Conservation (phyloP, 2,113 vertebrate genomes). For the Ailuropoda melanoleuca region DNA sequence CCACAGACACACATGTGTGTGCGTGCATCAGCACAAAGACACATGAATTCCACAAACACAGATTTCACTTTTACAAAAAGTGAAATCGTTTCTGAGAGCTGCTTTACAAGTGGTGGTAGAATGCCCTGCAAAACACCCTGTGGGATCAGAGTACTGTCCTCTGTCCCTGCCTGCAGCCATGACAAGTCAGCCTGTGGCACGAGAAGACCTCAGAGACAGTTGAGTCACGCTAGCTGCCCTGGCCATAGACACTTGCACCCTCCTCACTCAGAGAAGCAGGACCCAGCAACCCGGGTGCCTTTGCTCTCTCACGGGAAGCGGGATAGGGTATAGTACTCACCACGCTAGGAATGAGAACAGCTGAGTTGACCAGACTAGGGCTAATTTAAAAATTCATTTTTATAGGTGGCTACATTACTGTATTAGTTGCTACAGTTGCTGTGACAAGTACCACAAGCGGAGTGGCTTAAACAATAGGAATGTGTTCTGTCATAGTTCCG, state of each 20-base stretch:
- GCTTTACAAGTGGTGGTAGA: background rate
- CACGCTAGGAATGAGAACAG: background rate
- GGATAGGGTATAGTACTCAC: fast-evolving
- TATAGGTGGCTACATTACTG: background rate
- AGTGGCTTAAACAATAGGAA: background rate
- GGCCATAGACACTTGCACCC: background rate
- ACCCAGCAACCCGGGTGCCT: too few relatives aligned
- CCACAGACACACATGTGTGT: fast-evolving
- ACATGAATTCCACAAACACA: background rate
- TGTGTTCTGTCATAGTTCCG: background rate
- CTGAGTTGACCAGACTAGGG: too few relatives aligned
- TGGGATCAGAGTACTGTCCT: background rate
- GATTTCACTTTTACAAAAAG: background rate
- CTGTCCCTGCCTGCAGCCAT: background rate
- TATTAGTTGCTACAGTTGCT: background rate
- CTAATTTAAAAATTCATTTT: background rate
- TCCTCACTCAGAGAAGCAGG: background rate
- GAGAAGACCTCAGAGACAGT: background rate
- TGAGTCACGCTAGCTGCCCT: too few relatives aligned
- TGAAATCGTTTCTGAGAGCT: background rate
- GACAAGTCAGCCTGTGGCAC: background rate
- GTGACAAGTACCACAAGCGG: background rate
- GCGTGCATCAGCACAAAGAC: background rate
- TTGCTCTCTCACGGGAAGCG: background rate
- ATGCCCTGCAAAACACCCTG: background rate